Conservation (phyloP, 30 jellyfish, hydroid and myxozoan species). For the Turritopsis rubra region DNA sequence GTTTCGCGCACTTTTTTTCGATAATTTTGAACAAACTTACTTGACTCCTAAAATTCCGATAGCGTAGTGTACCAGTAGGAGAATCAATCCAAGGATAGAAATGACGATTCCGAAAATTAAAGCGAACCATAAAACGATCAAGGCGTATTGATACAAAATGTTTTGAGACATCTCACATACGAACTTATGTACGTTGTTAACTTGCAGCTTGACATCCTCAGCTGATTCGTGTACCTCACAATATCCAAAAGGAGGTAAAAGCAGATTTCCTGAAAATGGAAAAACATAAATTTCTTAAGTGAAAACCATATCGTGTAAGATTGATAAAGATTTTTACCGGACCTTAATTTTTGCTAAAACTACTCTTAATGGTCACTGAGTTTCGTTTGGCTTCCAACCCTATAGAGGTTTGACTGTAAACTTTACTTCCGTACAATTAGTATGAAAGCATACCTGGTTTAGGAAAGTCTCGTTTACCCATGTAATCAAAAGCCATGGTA, state of each 20-base stretch:
- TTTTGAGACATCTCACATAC: background rate
- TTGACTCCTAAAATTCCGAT: background rate
- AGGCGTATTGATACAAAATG: background rate
- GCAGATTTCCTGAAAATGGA: background rate
- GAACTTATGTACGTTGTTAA: background rate
- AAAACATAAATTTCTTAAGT: too few relatives aligned
- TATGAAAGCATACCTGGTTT: slow-evolving; percentile 8
- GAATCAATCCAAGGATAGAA: background rate
- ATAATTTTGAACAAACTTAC: background rate
- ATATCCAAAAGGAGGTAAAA: background rate
- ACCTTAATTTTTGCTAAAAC: background rate
- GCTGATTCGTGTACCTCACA: background rate
- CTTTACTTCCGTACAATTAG: background rate
- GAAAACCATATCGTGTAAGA: background rate
- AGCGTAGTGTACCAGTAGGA: background rate
- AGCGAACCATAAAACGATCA: background rate
- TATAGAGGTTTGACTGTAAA: background rate
- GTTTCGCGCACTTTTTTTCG: background rate
- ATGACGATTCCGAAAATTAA: background rate
- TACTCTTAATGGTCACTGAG: too few relatives aligned
- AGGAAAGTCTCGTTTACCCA: background rate
- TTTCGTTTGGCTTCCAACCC: too few relatives aligned
- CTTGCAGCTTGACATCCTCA: background rate
- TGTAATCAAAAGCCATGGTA: background rate
- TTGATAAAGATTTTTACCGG: background rate